Base-by-base conservation (phyloP, 2,113 vertebrate genomes). In the Prochilodus magdalenae region DNA sequence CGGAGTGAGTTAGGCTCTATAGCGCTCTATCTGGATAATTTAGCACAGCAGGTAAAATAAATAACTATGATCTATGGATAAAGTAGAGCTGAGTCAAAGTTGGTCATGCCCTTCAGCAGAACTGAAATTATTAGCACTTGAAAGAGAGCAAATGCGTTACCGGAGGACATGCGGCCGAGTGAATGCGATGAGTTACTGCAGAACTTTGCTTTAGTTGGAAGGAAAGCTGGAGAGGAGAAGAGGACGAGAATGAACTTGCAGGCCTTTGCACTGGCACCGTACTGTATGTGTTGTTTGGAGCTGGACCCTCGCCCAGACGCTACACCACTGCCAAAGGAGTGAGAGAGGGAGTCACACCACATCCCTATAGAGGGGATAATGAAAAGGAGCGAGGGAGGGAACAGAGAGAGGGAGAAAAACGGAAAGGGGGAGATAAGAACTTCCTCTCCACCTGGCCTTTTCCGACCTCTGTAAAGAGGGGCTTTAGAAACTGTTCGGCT, bases 401-500 rank as follows among this genome's bases (percentile, higher is more conserved):
- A 20, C 33, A 59, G 40, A 30, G 40, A 70, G 65, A 11, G 29
- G 16, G 10, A 22, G 33, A 69, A 44, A 22, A 40, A 77, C 27
- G 30, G 11, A 51, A 20, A 30, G 2, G 53, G 76, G 27, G 4
- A 36, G 76, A 69, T 4, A 55, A 71, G 18, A 70, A 40, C 51
- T 79, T 73, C 59, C 71, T 74, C 57, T 81, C 60, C 51, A 57
- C 30, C 60, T 74, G 60, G 60, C 53, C 65, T 27, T 30, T 27
- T 22, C 80, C 44, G 27, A 22, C 66, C n/a, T 63, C 26, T 49
- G 26, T 30, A 51, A 71, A 57, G 73, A 73, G 44, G 5, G 13
- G 71, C 30, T 47, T 16, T 65, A 79, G 53, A 44, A 59, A 79
- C 53, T 27, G 0, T 27, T 70, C 40, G 44, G 27, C 49, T 18